A percentile compares a stretch with the other conserved stretches of the same genome.
phyloP scores from a whole-genome alignment of 37 sponge, comb jelly and placozoan genomes.

The Geodia barretti region DNA sequence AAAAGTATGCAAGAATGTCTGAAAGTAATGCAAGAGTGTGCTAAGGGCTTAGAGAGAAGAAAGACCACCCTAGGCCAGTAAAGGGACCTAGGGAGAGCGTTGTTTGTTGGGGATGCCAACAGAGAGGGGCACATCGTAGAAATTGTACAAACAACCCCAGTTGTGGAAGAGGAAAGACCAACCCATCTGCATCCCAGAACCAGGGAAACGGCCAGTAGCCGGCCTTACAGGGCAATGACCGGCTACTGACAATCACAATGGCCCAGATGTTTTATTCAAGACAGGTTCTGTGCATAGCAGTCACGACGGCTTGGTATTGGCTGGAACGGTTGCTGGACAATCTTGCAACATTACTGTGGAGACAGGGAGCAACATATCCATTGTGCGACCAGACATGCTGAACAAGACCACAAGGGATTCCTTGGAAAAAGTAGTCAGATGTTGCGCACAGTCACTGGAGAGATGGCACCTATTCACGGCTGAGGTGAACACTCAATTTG shows the following conservation, averaged over 20 bases:
- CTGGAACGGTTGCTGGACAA: background rate
- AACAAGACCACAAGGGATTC: too few species aligned
- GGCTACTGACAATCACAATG: background rate
- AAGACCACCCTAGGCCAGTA: background rate
- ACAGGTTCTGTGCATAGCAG: background rate
- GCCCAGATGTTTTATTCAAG: background rate
- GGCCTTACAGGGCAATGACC: slow-evolving; percentile 37
- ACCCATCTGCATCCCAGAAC: background rate
- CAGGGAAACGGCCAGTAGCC: slow-evolving; percentile 42
- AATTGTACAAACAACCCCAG: background rate
- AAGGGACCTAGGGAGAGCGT: background rate
- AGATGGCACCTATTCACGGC: slow-evolving; percentile 6
- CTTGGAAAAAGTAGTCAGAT: too few species aligned
- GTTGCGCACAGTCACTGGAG: slow-evolving; percentile 29
- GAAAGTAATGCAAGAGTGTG: background rate
- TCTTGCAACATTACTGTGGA: slow-evolving; percentile 15
- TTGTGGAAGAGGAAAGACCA: background rate
- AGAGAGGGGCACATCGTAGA: background rate
- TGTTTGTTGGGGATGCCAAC: slow-evolving; percentile 10
- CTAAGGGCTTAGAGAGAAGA: background rate
- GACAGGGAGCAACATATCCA: slow-evolving; percentile 36
- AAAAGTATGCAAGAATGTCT: background rate
- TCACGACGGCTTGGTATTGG: background rate
- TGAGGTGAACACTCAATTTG: background rate
- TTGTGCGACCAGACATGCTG: slow-evolving; percentile 12